phyloP scores from a whole-genome alignment of 1,140 invertebrate genomes.

The Musca domestica region DNA sequence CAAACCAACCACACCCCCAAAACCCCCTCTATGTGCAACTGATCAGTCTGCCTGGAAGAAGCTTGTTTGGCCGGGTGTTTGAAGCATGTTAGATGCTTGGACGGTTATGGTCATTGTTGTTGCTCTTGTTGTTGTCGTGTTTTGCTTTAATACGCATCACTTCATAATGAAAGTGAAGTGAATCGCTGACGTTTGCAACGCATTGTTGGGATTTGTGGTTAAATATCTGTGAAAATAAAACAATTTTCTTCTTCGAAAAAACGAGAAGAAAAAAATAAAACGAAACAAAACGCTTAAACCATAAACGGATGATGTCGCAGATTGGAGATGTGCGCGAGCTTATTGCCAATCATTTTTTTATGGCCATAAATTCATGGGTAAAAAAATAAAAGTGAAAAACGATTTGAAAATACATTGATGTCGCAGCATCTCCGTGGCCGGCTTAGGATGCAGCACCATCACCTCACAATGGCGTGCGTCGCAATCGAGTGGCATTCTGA shows the following conservation, averaged over 20 bases:
- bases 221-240: background rate
- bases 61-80: no score
- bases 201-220: background rate
- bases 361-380: no score
- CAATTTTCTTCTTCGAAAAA: slow-evolving; percentile 1
- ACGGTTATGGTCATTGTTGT: slow-evolving; percentile 11
- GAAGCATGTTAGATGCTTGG: no score
- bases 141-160: slow-evolving; percentile 19
- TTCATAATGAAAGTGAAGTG: slow-evolving; percentile 30
- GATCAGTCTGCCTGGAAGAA: background rate
- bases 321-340: no score
- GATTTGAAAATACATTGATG: no score
- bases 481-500: no score
- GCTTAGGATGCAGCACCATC: no score
- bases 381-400: no score
- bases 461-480: no score
- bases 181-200: slow-evolving; percentile 22
- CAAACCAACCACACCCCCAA: no score
- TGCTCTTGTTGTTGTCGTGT: slow-evolving; percentile 11
- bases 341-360: no score
- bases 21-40: background rate
- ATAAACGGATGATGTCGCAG: background rate
- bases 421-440: no score
- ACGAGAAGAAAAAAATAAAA: background rate
- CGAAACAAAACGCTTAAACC: background rate